Base-by-base conservation (phyloP, 2,888 invertebrate species). In the Limnephilus auricula region DNA sequence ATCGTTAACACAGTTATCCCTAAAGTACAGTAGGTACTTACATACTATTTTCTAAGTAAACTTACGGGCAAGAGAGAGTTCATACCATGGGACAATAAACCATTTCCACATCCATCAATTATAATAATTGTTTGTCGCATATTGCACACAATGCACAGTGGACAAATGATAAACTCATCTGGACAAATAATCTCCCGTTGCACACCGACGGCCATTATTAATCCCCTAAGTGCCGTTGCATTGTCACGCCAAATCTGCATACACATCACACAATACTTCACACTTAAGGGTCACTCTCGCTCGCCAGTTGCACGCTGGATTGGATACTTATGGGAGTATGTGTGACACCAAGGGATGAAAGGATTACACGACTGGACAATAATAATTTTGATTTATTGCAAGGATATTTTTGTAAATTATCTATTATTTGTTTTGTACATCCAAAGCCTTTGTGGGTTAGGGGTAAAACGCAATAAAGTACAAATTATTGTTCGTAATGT, bases 361-460 rank as follows among this genome's bases (percentile, higher is more conserved):
- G 65, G 65, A 65, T n/a, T 65, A 65, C 65, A 65, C 65, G 65
- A n/a, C 65, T 65, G 65, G 65, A 65, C n/a, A n/a, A 65, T 65
- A 10, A 65, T 65, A 65, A 65, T 65, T 65, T n/a, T 65, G 65
- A 65, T 65, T 65, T 65, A 65, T 65, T 6, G 25, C 25, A 25
- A 6, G 65, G 65, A 65, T 65, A n/a, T 65, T 65, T 65, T 65
- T 65, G 25, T 65, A 65, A 65, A 65, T 65, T 65, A 65, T 65
- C 65, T 65, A 65, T n/a, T 65, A 65, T 65, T 65, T 65, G 65
- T 65, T 65, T n/a, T n/a, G 65, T 65, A 65, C 65, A 65, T n/a
- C 25, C 65, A n/a, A 65, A 9, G 25, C 65, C 65, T n/a, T 65
- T 65, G 65, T n/a, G 65, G 65, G 25, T 65, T 5, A 65, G n/a